Evolutionary conservation across 2,113 vertebrate species (phyloP), one percentile per base, ranked within the genome.

Genomic region (Cnemophilus loriae): DNA sequence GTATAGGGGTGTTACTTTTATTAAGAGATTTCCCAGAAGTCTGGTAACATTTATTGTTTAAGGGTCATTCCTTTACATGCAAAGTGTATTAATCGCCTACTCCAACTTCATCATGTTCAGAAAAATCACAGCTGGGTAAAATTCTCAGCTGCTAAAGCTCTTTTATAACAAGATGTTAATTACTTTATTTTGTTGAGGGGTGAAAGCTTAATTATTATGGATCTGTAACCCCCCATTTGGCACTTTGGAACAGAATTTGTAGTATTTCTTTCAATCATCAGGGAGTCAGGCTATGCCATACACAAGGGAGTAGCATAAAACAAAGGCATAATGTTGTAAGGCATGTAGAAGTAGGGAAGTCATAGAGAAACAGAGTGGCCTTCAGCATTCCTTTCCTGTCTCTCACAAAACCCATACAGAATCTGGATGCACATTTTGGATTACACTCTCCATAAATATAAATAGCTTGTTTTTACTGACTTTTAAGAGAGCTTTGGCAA

Each of bases 181-280:
- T 92, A 71, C 73, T 76, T 91, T 68, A 35, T 55, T 95, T 95
- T 64, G 61, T 75, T 64, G 70, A 84, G 59, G 67, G 77, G 57
- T 89, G 70, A 96, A 89, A 84, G 87, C 89, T 93, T 91, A 96
- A 89, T 94, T 92, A 78, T 78, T 59, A 65, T 28, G 44, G 42
- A 95, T 81, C 89, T 85, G 28, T 89, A 95, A 91, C 39, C 42
- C 91, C 52, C 53, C 1, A 3, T 75, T 82, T 87, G 65, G 57
- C 57, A 69, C n/a, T 85, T 79, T 83, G 70, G 44, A 95, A 89
- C 17, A 68, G 69, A 85, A 89, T 87, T 78, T 95, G 41, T 33
- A 86, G 24, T 44, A 69, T 91, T 95, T 84, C 65, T 84, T 89
- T 79, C 69, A 68, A 17, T 35, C 69, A 22, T 41, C 6, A 4